phyloP scores from a whole-genome alignment of 2,797 vertebrate species.

The Lates japonicus region DNA sequence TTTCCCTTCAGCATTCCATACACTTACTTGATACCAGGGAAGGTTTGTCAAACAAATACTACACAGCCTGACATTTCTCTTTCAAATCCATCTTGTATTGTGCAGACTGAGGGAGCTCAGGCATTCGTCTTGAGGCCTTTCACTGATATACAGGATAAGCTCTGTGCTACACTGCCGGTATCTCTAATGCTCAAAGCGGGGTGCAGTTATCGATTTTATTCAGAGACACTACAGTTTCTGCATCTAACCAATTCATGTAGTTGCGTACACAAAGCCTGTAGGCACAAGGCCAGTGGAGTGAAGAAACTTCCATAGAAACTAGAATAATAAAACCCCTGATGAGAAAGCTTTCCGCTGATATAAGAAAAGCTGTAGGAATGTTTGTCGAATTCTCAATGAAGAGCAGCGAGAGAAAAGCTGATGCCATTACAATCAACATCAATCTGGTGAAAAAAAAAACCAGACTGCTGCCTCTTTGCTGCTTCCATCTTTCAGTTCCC shows the following conservation, averaged over 20 bases:
- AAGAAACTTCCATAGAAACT: slow-evolving; percentile 1
- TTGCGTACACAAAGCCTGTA: slow-evolving; percentile 30
- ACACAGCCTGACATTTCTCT: neutral
- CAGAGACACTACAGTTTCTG: slow-evolving; percentile 14
- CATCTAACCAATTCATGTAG: slow-evolving; percentile 29
- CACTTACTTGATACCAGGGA: neutral
- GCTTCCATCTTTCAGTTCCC: slow-evolving; percentile 25
- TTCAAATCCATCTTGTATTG: slow-evolving; percentile 10
- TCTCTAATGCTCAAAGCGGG: slow-evolving; percentile 33
- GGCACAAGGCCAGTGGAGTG: slow-evolving; percentile 10
- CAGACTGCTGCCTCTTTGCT: slow-evolving; percentile 16
- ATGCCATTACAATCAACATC: neutral
- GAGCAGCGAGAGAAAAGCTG: neutral
- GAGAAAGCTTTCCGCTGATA: neutral
- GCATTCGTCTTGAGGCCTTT: slow-evolving; percentile 11
- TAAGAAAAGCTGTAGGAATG: neutral
- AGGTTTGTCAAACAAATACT: neutral
- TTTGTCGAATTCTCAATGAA: slow-evolving; percentile 1
- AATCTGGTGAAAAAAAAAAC: slow-evolving; percentile 2
- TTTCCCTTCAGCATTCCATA: neutral
- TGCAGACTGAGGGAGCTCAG: slow-evolving; percentile 8
- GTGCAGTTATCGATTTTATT: slow-evolving; percentile 43
- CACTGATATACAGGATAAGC: slow-evolving; percentile 41
- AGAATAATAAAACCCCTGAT: neutral
- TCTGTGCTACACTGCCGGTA: slow-evolving; percentile 37